These are phyloP conservation scores for Diplolepis rosae DNA, from an alignment of 2,888 invertebrate species.

Conservation along the genomic window DNA sequence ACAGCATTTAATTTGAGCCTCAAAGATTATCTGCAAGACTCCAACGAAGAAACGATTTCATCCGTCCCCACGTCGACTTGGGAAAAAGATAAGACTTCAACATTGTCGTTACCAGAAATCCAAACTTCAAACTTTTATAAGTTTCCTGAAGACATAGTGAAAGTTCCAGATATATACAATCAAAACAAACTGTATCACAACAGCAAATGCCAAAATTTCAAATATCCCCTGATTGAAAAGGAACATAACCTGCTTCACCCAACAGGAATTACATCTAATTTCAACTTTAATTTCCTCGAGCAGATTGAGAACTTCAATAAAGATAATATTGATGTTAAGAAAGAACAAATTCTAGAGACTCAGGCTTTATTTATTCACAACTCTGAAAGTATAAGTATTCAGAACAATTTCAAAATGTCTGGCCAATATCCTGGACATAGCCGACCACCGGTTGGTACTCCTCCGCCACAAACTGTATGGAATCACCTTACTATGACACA, in stretches of 20 bases:
- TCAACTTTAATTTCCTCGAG: not conserved
- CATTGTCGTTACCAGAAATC: not conserved
- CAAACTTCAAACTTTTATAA: not conserved
- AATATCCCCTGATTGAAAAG: not conserved
- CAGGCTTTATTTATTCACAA: not conserved
- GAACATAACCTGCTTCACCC: not conserved
- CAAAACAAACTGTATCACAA: not conserved
- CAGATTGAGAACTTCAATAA: not conserved
- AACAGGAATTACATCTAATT: not conserved
- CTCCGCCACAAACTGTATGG: conserved; percentile 70
- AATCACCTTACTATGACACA: conserved; percentile 70
- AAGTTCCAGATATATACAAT: not conserved
- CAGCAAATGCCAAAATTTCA: not conserved
- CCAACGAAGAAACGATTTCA: not conserved
- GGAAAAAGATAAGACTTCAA: not conserved
- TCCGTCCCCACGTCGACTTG: not conserved
- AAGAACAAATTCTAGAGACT: not conserved
- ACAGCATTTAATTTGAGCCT: not conserved
- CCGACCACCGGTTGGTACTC: conserved; percentile 70
- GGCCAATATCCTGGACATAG: conserved; percentile 71
- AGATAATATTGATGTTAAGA: not conserved
- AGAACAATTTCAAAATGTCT: conserved; percentile 58
- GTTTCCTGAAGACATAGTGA: not conserved
- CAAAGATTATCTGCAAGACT: not conserved
- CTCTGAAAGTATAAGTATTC: conserved; percentile 7